Evolutionary conservation across 1,140 invertebrate genomes (phyloP), one percentile per base, ranked within the genome.

Genomic region (Drosophila melanica): DNA sequence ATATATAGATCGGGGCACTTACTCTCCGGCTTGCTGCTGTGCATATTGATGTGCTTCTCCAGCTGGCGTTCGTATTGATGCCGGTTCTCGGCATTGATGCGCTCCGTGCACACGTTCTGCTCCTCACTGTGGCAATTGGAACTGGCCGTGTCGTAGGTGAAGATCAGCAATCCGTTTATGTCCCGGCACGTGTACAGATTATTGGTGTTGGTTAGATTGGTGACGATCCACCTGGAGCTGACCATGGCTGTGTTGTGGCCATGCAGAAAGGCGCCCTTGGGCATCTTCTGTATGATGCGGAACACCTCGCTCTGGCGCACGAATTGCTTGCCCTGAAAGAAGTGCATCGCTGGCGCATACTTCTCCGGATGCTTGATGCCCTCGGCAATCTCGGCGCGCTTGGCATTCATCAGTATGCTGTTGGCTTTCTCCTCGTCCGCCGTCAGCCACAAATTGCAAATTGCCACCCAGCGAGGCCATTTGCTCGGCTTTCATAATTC

Each of bases 221-320:
- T 81, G 5, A 96, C 92, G 1, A 97, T 67, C 92, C 94, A 97
- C 47, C 95, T 94, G 0, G 93, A 91, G 3, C 94, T 94, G 3
- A 94, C 93, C 18, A 96, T 93, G 0, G 94, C 94, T 4, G 94
- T 94, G 63, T 96, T 95, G 80, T 97, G 96, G 0, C 94, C 92
- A 79, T 97, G 96, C 0, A 97, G 92, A 1, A 94, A 94, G 1
- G 94, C 95, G 11, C 96, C 96, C 93, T 95, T 95, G 0, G 95
- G 95, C 92, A 96, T 94, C 42, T 93, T 93, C 72, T 94, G 92
- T 30, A 97, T 95, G 4, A 97, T 94, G 57, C 94, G 90, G 75
- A 95, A 97, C 0, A 97, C 94, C 69, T 94, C 92, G 0, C 96
- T 96, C 5, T 93, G 80, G 2, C 94, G 93, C 39, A 97, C 95